A percentile compares a stretch with the other conserved stretches of the same genome.
phyloP scores from a whole-genome alignment of 2,113 vertebrate species.

The Parus major region DNA sequence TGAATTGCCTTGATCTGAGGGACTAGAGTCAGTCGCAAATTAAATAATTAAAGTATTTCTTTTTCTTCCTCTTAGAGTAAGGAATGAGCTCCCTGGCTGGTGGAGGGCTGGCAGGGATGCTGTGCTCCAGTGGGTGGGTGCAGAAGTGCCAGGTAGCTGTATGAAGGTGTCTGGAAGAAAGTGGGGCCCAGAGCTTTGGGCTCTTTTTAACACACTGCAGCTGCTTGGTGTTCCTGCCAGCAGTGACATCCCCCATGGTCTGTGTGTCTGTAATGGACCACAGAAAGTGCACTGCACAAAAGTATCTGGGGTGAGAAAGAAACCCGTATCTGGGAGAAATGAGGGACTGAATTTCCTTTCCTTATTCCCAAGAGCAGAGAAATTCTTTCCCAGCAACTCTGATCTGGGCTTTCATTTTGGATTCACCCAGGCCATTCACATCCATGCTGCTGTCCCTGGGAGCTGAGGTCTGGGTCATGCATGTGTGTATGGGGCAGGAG shows the following conservation, averaged over 20 bases:
- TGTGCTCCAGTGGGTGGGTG: not conserved
- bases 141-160: not conserved
- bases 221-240: not conserved
- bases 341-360: not conserved
- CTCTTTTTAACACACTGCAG: too few species aligned
- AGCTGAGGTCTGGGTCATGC: not conserved
- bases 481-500: rapidly evolving
- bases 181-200: not conserved
- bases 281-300: not conserved
- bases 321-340: not conserved
- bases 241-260: not conserved
- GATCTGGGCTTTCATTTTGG: not conserved
- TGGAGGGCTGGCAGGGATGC: not conserved
- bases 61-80: not conserved
- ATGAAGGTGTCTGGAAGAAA: not conserved
- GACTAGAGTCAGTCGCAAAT: not conserved
- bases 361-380: not conserved
- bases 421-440: not conserved
- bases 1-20: not conserved
- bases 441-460: not conserved
- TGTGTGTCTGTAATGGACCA: not conserved
- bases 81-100: not conserved
- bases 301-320: not conserved
- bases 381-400: not conserved
- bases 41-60: not conserved